Percentiles rank a stretch among this genome's conserved stretches.
Conservation (phyloP, 2,888 invertebrate genomes). For the Eumacrocentrus americanus region DNA sequence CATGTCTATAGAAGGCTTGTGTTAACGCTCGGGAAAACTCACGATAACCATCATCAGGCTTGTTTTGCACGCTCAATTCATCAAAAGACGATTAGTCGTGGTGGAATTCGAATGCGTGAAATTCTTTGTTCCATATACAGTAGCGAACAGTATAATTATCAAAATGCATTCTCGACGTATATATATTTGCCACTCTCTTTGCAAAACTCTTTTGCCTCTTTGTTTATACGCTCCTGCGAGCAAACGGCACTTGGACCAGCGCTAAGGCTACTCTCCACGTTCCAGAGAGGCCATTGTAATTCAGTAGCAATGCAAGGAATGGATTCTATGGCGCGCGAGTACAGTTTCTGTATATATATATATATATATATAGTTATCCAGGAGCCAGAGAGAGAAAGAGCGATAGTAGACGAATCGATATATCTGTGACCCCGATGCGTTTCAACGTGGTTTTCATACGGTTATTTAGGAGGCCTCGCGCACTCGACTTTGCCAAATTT, state of each 20-base stretch:
- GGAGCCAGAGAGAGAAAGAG: background rate
- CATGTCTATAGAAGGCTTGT: too few species aligned
- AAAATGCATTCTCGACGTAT: background rate
- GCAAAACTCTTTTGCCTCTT: conserved; percentile 25
- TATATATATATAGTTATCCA: background rate
- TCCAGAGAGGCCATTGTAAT: conserved; percentile 45
- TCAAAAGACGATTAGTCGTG: too few species aligned
- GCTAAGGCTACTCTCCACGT: conserved; percentile 37
- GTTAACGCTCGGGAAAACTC: too few species aligned
- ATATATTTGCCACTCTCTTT: conserved; percentile 12
- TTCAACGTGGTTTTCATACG: conserved; percentile 29
- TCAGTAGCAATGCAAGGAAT: conserved; percentile 44
- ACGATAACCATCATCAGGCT: too few species aligned
- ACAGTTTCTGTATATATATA: background rate
- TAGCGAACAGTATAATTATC: conserved; percentile 11
- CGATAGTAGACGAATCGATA: conserved; percentile 24
- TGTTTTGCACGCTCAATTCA: too few species aligned
- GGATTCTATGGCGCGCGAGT: conserved; percentile 11
- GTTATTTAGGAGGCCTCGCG: conserved; percentile 21
- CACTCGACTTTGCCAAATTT: conserved; percentile 28
- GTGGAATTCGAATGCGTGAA: too few species aligned
- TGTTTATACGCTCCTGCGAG: conserved; percentile 43
- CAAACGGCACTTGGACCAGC: conserved; percentile 42
- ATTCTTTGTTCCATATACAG: too few species aligned
- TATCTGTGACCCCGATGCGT: conserved; percentile 30